Evolutionary conservation across 2,888 invertebrate genomes (phyloP).

Genomic region (Trissolcus japonicus): DNA sequence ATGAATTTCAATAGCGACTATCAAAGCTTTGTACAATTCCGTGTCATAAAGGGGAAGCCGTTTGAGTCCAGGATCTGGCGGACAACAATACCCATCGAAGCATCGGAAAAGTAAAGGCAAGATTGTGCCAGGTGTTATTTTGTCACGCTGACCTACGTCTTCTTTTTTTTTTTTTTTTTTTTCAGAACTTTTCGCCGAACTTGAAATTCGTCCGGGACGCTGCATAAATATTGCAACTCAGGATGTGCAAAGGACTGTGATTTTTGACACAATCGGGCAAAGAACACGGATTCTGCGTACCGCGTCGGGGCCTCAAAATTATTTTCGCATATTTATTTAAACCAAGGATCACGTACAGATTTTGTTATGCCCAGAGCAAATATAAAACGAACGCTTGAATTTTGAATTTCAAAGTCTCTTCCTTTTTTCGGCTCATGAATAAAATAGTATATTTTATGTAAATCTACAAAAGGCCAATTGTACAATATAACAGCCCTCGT

Average conservation of each 20-base stretch:
- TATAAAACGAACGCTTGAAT: constrained; percentile 23
- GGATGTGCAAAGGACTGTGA: constrained; percentile 26
- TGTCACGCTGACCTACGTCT: constrained; percentile 44
- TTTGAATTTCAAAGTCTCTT: constrained; percentile 33
- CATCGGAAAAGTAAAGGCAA: constrained; percentile 34
- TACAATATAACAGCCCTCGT: constrained; percentile 35
- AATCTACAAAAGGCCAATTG: constrained; percentile 15
- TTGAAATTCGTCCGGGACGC: constrained; percentile 26
- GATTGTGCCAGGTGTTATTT: constrained; percentile 51
- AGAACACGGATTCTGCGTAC: not conserved
- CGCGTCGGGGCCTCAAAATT: not conserved
- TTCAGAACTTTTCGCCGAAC: constrained; percentile 20
- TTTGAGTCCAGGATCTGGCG: constrained; percentile 16
- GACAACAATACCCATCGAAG: constrained; percentile 35
- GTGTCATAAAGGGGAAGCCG: constrained; percentile 24
- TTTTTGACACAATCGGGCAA: not conserved
- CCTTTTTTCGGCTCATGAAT: constrained; percentile 22
- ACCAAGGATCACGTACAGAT: constrained; percentile 20
- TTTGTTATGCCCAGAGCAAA: constrained; percentile 21
- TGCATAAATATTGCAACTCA: constrained; percentile 45
- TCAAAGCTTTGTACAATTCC: constrained; percentile 28
- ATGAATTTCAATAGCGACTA: constrained; percentile 39
- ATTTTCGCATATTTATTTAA: constrained; percentile 29
- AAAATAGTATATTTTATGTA: constrained; percentile 20
- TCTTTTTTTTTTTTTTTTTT: too few species aligned